Percentiles rank a stretch among this genome's conserved stretches.
Evolutionary conservation across 2,113 vertebrate genomes (phyloP).

Genomic region (Azemiops feae): DNA sequence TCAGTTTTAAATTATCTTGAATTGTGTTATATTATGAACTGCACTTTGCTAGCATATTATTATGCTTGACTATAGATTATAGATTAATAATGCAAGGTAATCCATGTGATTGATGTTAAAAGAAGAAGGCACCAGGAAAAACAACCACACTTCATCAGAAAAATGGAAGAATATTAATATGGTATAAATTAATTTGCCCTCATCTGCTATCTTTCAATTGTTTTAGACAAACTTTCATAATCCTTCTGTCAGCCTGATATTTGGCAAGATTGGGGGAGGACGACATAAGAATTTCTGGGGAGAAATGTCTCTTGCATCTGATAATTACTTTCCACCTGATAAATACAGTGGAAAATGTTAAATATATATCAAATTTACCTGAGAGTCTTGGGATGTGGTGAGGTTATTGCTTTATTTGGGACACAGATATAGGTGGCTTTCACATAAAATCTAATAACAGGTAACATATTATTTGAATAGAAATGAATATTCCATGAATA

Average conservation of each 20-base stretch:
- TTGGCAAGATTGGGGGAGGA: not conserved
- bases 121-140: not conserved
- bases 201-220: not conserved
- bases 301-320: not conserved
- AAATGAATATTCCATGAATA: not conserved
- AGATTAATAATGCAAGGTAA: not conserved
- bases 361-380: not conserved
- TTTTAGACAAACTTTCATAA: not conserved
- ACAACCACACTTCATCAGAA: too few species aligned
- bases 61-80: not conserved
- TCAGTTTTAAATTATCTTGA: not conserved
- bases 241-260: not conserved
- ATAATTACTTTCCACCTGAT: not conserved
- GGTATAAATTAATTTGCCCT: not conserved
- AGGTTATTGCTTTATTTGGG: not conserved
- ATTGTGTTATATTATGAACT: not conserved
- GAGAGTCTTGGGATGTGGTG: not conserved
- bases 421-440: not conserved
- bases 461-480: not conserved
- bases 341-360: not conserved
- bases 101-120: not conserved
- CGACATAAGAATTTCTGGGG: not conserved
- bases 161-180: not conserved
- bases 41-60: not conserved
- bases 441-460: not conserved